phyloP scores from a whole-genome alignment of 2,888 invertebrate genomes.

The Mycalesis mineus region DNA sequence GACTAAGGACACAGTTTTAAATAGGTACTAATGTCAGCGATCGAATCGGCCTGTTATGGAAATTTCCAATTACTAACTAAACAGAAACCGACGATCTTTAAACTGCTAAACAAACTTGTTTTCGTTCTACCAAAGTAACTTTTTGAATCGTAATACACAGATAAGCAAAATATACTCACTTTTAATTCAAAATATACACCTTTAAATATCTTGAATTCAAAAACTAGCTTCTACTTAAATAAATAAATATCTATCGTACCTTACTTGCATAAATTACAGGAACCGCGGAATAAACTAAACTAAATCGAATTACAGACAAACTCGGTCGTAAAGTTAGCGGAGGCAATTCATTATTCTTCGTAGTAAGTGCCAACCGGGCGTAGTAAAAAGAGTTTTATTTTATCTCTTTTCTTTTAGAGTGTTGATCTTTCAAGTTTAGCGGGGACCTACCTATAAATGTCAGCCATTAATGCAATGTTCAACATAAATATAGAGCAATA shows the following conservation, averaged over 20 bases:
- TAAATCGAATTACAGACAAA: conserved; percentile 13
- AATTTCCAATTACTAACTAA: too few species aligned
- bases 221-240: background rate
- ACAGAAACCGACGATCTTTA: too few species aligned
- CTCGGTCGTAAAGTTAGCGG: conserved; percentile 9
- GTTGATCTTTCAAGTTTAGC: conserved; percentile 6
- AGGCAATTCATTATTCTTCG: conserved; percentile 13
- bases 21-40: too few species aligned
- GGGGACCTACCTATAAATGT: background rate
- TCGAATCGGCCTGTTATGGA: too few species aligned
- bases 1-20: too few species aligned
- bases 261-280: conserved; percentile 9
- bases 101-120: too few species aligned
- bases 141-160: too few species aligned
- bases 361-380: conserved; percentile 14
- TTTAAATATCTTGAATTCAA: too few species aligned
- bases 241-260: background rate
- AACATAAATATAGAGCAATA: background rate
- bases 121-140: too few species aligned
- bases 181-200: too few species aligned
- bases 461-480: background rate
- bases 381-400: conserved; percentile 11
- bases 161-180: too few species aligned
- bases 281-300: conserved; percentile 13
- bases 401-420: conserved; percentile 4